Percentiles rank a stretch among this genome's conserved stretches.
phyloP scores from a whole-genome alignment of 2,113 vertebrate species.

The Leucopternis melanops region DNA sequence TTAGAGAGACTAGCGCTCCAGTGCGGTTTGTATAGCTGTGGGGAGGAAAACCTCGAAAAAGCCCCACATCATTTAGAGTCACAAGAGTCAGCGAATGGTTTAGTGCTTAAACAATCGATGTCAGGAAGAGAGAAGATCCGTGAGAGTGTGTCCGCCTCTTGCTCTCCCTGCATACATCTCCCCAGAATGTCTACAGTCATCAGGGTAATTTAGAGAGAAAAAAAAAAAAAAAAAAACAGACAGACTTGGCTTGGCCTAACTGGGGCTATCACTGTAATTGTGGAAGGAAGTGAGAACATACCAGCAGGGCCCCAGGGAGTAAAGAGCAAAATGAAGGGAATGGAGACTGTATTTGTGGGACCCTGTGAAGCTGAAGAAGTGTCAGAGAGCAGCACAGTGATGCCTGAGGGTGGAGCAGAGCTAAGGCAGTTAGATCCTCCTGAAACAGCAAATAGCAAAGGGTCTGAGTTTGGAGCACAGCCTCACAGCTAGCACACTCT shows the following conservation, averaged over 20 bases:
- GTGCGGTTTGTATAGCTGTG: slow-evolving; percentile 66
- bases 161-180: slow-evolving; percentile 17
- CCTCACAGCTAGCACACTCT: neutral
- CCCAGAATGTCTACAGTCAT: slow-evolving; percentile 33
- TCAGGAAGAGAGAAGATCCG: slow-evolving; percentile 56
- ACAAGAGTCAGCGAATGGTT: slow-evolving; percentile 49
- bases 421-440: neutral
- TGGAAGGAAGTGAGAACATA: slow-evolving; percentile 46
- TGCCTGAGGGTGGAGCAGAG: slow-evolving; percentile 34
- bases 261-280: slow-evolving; percentile 50
- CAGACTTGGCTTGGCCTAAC: slow-evolving; percentile 26
- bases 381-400: neutral
- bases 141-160: slow-evolving; percentile 21
- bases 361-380: slow-evolving; percentile 4
- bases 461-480: neutral
- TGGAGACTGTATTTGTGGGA: slow-evolving; percentile 1
- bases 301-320: slow-evolving; percentile 19
- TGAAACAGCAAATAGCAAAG: neutral
- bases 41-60: slow-evolving; percentile 68
- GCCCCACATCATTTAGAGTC: slow-evolving; percentile 53
- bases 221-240: neutral
- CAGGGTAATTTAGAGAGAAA: slow-evolving; percentile 22
- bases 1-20: slow-evolving; percentile 36
- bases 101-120: slow-evolving; percentile 69
- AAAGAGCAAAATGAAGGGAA: slow-evolving; percentile 9